Base-by-base conservation (phyloP, 1,140 invertebrate genomes). In the Chymomyza costata region DNA sequence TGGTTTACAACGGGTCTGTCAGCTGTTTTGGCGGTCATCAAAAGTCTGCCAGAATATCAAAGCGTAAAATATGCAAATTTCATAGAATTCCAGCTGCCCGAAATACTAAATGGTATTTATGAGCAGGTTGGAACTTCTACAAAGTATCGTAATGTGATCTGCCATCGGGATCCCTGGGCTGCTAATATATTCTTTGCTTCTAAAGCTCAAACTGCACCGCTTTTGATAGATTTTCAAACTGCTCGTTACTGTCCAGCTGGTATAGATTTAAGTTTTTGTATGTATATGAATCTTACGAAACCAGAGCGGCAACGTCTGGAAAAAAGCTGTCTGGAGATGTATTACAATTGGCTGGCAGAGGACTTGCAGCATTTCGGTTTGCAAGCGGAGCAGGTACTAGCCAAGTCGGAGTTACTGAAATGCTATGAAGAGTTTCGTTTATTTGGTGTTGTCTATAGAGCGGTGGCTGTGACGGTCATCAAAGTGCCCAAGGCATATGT, bases 121-220 rank as follows among this genome's bases (percentile, higher is more conserved):
- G 61, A 64, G 1, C 87, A 87, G 3, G 44, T 62, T 5, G 67
- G 45, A 1, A 38, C 59, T 1, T 84, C 57, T 0, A 80, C 70
- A 14, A 64, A 62, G 6, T 83, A 73, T 25, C 51, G 44, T 5
- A 91, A 90, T 52, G 90, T 91, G 0, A 64, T 91, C 3, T 88
- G 86, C 38, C 91, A 91, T 78, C 87, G 88, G 0, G 89, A 92
- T 83, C 80, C 89, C 1, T 91, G 90, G 90, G 86, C 87, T 17
- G 90, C 89, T 44, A 92, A 92, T 61, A 61, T 91, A 0, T 82
- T 91, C 53, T 91, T 89, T 65, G 50, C 90, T 86, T 39, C 31
- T 1, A 5, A 59, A 17, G 10, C 14, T 2, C 6, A 47, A 1
- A 25, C 13, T 2, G 78, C 87, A 0, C 90, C 89, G 44, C 41